A percentile compares a stretch with the other conserved stretches of the same genome.
Evolutionary conservation across 2,113 vertebrate genomes (phyloP).

Genomic region (Pogona vitticeps): DNA sequence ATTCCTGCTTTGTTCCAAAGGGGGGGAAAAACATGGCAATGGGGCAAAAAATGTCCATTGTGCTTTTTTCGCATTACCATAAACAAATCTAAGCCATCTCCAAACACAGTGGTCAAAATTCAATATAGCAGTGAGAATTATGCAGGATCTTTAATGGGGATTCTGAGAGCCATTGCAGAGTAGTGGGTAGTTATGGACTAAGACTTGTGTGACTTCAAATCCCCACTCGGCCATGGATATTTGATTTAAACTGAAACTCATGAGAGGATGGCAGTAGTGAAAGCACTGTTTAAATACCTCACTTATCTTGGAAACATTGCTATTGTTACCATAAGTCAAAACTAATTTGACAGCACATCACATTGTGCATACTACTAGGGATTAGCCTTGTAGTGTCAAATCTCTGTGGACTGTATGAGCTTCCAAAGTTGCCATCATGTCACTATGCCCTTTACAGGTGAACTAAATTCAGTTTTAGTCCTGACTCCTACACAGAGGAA

Average conservation of each 20-base stretch:
- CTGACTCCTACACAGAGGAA: too few species aligned
- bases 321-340: too few species aligned
- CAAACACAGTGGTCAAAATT: conserved; percentile 35
- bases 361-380: too few species aligned
- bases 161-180: too few species aligned
- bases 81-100: not conserved
- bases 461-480: not conserved
- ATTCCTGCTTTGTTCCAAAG: conserved; percentile 31
- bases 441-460: not conserved
- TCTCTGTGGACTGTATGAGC: not conserved
- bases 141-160: not conserved
- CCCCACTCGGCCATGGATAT: too few species aligned
- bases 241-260: too few species aligned
- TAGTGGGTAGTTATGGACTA: too few species aligned
- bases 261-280: too few species aligned
- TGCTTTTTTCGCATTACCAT: conserved; percentile 40
- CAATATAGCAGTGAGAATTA: not conserved
- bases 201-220: too few species aligned
- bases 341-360: too few species aligned
- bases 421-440: not conserved
- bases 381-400: not conserved
- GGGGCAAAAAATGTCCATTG: conserved; percentile 38
- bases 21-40: conserved; percentile 38
- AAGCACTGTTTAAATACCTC: too few species aligned
- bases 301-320: too few species aligned